Conservation (phyloP, 2,888 invertebrate genomes). For the Apotomis capreana region DNA sequence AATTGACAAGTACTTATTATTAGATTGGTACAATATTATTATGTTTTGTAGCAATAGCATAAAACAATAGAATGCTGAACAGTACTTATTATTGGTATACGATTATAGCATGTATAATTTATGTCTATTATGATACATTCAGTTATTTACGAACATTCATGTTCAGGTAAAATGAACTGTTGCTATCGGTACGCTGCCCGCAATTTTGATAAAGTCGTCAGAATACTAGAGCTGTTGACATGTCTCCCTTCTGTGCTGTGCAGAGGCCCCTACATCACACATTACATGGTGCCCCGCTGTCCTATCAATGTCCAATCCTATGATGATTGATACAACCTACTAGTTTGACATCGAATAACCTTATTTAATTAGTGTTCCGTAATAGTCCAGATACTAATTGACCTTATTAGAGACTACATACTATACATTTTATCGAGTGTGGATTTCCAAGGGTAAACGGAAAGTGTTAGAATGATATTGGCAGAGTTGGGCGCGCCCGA, state of each 20-base stretch:
- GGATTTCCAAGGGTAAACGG: conserved; percentile 9
- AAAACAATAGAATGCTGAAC: conserved; percentile 10
- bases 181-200: conserved; percentile 27
- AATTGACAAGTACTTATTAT: conserved; percentile 34
- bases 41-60: conserved; percentile 12
- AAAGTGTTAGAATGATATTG: neutral
- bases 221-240: conserved; percentile 17
- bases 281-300: neutral
- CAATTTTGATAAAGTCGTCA: conserved; percentile 1
- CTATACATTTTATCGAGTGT: conserved; percentile 31
- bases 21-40: conserved; percentile 24
- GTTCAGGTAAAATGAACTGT: conserved; percentile 10
- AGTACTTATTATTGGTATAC: neutral
- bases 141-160: neutral
- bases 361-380: conserved; percentile 27
- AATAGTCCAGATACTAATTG: conserved; percentile 37
- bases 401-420: conserved; percentile 37
- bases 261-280: conserved; percentile 4
- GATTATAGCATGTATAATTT: neutral
- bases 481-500: neutral
- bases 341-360: conserved; percentile 32
- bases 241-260: conserved; percentile 17
- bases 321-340: conserved; percentile 30
- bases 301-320: conserved; percentile 5
- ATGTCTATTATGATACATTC: conserved; percentile 1